Evolutionary conservation across 2,113 vertebrate genomes (phyloP).

Genomic region (Tursiops truncatus): DNA sequence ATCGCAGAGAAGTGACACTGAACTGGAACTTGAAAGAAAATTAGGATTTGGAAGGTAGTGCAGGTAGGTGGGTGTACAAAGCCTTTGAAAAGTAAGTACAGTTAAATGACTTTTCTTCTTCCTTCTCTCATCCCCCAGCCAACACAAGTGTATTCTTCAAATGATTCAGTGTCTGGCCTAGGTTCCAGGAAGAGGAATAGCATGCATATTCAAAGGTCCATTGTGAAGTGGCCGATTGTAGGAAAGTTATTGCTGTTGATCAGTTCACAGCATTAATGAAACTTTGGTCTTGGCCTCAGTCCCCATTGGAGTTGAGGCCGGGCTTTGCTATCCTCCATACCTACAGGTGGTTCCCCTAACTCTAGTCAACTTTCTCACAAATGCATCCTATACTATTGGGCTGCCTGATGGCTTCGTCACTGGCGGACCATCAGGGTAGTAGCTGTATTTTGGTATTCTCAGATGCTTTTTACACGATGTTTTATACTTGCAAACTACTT

Average conservation of each 20-base stretch:
- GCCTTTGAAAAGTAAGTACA: neutral
- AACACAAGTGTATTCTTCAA: neutral
- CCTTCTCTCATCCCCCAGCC: neutral
- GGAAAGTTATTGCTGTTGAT: neutral
- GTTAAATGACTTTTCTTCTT: neutral
- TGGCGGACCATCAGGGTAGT: neutral
- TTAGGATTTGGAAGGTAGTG: neutral
- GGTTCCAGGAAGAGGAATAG: neutral
- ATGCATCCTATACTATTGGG: neutral
- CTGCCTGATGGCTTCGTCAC: accelerated
- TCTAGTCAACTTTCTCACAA: neutral
- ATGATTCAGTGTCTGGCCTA: neutral
- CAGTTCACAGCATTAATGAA: neutral
- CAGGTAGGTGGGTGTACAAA: neutral
- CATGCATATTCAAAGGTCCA: neutral
- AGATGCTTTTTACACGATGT: neutral
- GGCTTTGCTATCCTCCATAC: neutral
- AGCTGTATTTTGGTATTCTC: neutral
- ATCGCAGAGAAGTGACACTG: neutral
- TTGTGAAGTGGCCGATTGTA: neutral
- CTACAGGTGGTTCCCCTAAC: neutral
- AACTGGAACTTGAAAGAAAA: constrained; percentile 8
- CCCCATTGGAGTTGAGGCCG: too few relatives aligned
- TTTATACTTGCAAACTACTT: neutral
- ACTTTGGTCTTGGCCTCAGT: neutral